phyloP scores from a whole-genome alignment of 2,797 vertebrate species.

The Percopsis omiscomaycus region DNA sequence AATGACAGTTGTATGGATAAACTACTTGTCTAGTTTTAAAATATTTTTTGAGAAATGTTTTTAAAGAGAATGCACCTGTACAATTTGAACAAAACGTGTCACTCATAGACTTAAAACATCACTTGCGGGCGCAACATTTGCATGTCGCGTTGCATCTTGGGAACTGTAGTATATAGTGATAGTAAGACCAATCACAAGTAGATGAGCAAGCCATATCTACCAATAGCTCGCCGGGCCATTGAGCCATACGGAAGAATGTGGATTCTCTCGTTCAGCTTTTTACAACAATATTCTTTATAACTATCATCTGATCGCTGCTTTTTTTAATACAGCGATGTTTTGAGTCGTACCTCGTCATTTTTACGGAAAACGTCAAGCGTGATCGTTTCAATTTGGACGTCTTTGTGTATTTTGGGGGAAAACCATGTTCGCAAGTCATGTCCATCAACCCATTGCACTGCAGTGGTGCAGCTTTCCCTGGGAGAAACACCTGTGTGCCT shows the following conservation, averaged over 20 bases:
- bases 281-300: conserved; percentile 55
- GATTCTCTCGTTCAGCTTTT: conserved; percentile 48
- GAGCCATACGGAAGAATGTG: conserved; percentile 50
- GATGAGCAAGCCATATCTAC: conserved; percentile 19
- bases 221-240: conserved; percentile 1
- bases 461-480: conserved; percentile 70
- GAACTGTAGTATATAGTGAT: conserved; percentile 55
- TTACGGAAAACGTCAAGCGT: no score
- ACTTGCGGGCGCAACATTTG: neutral
- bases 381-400: conserved; percentile 15
- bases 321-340: neutral
- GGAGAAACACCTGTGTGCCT: conserved; percentile 71
- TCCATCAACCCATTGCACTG: conserved; percentile 62
- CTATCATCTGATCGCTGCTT: conserved; percentile 12
- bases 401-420: conserved; percentile 36
- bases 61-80: no score
- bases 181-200: conserved; percentile 11
- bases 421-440: conserved; percentile 47
- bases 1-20: no score
- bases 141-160: conserved; percentile 56
- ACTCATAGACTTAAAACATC: no score
- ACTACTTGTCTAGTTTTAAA: no score
- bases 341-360: no score
- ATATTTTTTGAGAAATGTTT: no score
- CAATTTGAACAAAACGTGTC: no score